These are phyloP conservation scores for Adelges cooleyi DNA, from an alignment of 1,140 invertebrate species.

Conservation along the genomic window DNA sequence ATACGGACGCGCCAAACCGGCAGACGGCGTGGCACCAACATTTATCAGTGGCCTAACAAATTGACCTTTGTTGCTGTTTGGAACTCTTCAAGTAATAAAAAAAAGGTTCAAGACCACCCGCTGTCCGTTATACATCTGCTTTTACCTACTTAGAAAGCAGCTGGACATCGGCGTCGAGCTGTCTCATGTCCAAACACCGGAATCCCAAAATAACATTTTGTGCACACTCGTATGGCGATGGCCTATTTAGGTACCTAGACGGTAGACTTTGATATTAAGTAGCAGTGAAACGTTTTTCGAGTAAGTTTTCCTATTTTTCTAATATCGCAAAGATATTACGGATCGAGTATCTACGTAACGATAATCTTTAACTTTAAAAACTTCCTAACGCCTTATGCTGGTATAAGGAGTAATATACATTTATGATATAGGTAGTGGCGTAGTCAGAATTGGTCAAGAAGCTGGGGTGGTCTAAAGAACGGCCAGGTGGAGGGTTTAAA, in stretches of 20 bases:
- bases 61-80: constrained; percentile 1
- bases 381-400: no score
- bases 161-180: constrained; percentile 12
- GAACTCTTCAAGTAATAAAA: neutral
- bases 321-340: no score
- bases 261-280: no score
- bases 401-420: no score
- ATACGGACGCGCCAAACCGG: neutral
- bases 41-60: neutral
- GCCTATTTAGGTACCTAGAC: neutral
- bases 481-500: no score
- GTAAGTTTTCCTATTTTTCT: no score
- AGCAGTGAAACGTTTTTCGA: no score
- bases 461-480: no score
- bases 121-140: neutral
- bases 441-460: no score
- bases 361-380: no score
- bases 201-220: neutral
- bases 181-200: neutral
- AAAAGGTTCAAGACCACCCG: neutral
- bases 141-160: constrained; percentile 2
- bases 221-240: neutral
- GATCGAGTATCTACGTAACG: no score
- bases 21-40: constrained; percentile 13
- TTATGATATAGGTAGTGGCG: no score